Evolutionary conservation across 2,797 vertebrate species (phyloP).

Genomic region (Leptodactylus fallax): DNA sequence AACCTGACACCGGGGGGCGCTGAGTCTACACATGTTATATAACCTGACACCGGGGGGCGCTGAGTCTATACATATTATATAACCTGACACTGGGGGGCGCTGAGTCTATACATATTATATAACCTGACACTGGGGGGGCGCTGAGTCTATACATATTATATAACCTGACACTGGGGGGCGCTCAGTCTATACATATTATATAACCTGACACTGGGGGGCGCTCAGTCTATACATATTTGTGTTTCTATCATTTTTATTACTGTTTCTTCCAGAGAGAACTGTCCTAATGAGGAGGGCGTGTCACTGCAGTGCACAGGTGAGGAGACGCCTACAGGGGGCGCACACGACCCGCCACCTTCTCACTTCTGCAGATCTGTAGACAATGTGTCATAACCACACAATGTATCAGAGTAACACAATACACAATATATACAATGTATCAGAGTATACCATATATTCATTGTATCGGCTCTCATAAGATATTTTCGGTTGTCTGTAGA

Average conservation of each 20-base stretch:
- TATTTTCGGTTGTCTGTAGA: too few relatives aligned
- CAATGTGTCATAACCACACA: too few relatives aligned
- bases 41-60: constrained; percentile 1
- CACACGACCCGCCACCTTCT: too few relatives aligned
- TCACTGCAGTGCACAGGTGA: constrained; percentile 63
- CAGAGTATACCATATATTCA: too few relatives aligned
- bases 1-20: constrained; percentile 3
- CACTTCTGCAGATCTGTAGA: too few relatives aligned
- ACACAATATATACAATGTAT: too few relatives aligned
- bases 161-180: constrained; percentile 1
- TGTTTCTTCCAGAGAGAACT: constrained; percentile 32
- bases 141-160: background rate
- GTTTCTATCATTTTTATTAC: background rate
- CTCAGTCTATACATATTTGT: background rate
- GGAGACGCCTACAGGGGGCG: background rate
- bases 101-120: too few relatives aligned
- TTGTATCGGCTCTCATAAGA: too few relatives aligned
- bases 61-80: too few relatives aligned
- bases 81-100: constrained; percentile 1
- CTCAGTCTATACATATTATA: background rate
- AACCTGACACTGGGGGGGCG: background rate
- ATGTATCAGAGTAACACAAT: too few relatives aligned
- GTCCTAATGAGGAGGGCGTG: constrained; percentile 52
- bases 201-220: constrained; percentile 1
- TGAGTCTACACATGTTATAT: too few relatives aligned